Conservation (phyloP, 2,888 invertebrate species). For the Dryocosmus kuriphilus region DNA sequence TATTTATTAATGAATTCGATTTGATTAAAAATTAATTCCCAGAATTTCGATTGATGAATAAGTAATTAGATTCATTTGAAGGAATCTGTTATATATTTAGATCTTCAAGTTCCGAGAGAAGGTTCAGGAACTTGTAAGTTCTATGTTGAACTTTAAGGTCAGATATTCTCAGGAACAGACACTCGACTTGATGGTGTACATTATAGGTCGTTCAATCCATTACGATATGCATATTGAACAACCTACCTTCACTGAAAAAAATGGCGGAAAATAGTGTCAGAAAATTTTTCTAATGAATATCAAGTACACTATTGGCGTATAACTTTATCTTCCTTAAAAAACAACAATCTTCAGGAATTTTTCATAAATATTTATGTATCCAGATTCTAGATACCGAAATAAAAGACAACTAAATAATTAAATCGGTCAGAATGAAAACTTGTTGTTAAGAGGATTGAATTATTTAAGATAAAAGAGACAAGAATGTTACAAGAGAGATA, state of each 20-base stretch:
- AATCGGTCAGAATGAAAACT: too few relatives aligned
- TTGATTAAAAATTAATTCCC: too few relatives aligned
- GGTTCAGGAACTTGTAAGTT: neutral
- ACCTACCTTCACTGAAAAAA: neutral
- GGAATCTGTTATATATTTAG: neutral
- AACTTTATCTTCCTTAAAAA: slow-evolving; percentile 22
- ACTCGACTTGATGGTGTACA: slow-evolving; percentile 8
- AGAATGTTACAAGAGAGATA: too few relatives aligned
- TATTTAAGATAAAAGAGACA: too few relatives aligned
- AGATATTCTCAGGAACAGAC: neutral
- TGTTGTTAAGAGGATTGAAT: too few relatives aligned
- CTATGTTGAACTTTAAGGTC: slow-evolving; percentile 16
- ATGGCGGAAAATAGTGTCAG: neutral
- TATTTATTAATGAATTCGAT: too few relatives aligned
- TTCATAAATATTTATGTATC: too few relatives aligned
- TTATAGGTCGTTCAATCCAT: slow-evolving; percentile 7
- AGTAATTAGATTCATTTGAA: too few relatives aligned
- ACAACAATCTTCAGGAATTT: neutral
- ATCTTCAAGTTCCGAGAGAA: neutral
- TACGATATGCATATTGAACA: neutral
- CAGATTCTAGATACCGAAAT: too few relatives aligned
- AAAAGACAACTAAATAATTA: too few relatives aligned
- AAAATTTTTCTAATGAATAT: slow-evolving; percentile 15
- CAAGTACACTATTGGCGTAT: slow-evolving; percentile 16
- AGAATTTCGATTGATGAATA: too few relatives aligned